A percentile compares a stretch with the other conserved stretches of the same genome.
Evolutionary conservation across 2,888 invertebrate species (phyloP).

Genomic region (Acronicta alni): DNA sequence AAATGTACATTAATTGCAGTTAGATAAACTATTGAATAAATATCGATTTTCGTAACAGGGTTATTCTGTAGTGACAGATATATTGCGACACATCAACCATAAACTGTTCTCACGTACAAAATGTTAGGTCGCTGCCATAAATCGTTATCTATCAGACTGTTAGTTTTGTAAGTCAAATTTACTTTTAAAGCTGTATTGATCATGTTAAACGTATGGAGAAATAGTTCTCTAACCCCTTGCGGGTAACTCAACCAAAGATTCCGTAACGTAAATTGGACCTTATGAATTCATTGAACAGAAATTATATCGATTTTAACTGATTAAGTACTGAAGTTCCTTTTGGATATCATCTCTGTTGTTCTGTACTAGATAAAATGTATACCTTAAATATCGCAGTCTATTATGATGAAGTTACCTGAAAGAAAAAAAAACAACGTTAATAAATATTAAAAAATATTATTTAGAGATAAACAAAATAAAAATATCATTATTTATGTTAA

Average conservation of each 20-base stretch:
- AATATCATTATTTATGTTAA: slow-evolving; percentile 29
- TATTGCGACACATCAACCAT: slow-evolving; percentile 32
- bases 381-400: slow-evolving; percentile 16
- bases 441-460: not conserved
- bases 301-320: too few species aligned
- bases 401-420: slow-evolving; percentile 36
- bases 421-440: slow-evolving; percentile 14
- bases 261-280: too few species aligned
- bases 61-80: slow-evolving; percentile 35
- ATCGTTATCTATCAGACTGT: slow-evolving; percentile 30
- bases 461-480: slow-evolving; percentile 13
- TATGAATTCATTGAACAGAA: too few species aligned
- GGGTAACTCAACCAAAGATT: too few species aligned
- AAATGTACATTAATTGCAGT: slow-evolving; percentile 44
- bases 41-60: slow-evolving; percentile 44
- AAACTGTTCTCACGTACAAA: slow-evolving; percentile 54
- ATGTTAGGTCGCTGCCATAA: slow-evolving; percentile 30
- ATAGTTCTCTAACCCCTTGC: slow-evolving; percentile 10
- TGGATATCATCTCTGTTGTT: too few species aligned
- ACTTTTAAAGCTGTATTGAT: slow-evolving; percentile 17
- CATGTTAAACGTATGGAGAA: slow-evolving; percentile 30
- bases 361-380: slow-evolving; percentile 1
- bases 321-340: too few species aligned
- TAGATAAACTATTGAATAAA: slow-evolving; percentile 49
- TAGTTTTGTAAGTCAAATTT: slow-evolving; percentile 42